phyloP scores from a whole-genome alignment of 2,797 vertebrate genomes.

The Pygocentrus nattereri region DNA sequence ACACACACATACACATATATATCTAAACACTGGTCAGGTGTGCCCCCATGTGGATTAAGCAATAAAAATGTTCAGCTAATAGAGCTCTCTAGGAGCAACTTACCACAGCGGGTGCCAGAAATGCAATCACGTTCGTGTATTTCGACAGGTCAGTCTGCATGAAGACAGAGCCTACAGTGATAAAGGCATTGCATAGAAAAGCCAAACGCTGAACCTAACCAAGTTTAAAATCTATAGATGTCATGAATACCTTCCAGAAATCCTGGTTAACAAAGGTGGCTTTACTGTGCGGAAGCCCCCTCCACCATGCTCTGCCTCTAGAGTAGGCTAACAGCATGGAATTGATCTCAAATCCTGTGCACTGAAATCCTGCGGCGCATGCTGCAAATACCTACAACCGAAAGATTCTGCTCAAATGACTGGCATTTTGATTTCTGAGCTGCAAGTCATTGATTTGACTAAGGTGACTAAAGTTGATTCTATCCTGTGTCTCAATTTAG shows the following conservation, averaged over 20 bases:
- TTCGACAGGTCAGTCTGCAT: conserved; percentile 62
- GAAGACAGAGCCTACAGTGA: conserved; percentile 28
- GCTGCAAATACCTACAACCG: conserved; percentile 58
- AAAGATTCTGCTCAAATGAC: neutral
- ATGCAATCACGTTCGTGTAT: conserved; percentile 61
- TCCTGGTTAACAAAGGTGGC: conserved; percentile 59
- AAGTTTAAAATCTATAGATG: neutral
- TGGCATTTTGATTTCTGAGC: neutral
- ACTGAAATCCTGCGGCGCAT: conserved; percentile 55
- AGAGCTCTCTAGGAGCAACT: conserved; percentile 21
- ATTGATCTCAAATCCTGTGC: conserved; percentile 68
- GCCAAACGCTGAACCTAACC: neutral
- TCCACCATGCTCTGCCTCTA: conserved; percentile 51
- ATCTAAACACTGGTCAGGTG: neutral
- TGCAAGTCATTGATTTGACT: neutral
- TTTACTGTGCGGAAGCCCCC: conserved; percentile 44
- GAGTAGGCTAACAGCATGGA: conserved; percentile 59
- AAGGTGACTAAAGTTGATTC: neutral
- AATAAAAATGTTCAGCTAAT: neutral
- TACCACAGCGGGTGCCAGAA: conserved; percentile 62
- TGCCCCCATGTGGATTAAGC: conserved; percentile 25
- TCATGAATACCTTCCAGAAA: conserved; percentile 61
- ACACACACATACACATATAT: neutral
- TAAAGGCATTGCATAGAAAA: neutral
- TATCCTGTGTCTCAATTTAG: too few relatives aligned